Evolutionary conservation across 2,888 invertebrate genomes (phyloP).

Genomic region (Lepidocyrtoides sp.): DNA sequence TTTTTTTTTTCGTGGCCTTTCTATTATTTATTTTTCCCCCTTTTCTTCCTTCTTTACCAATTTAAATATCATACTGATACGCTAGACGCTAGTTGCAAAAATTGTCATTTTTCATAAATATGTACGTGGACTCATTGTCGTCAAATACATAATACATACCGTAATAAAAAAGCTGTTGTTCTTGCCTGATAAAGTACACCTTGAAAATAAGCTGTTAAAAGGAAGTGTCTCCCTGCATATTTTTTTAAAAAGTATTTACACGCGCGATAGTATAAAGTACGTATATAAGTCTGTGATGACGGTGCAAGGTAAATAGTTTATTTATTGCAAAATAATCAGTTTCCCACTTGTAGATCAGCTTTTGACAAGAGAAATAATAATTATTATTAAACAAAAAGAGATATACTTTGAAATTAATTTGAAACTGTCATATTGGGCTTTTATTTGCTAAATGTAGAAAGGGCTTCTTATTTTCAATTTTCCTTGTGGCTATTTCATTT

Average conservation of each 20-base stretch:
- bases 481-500: not conserved
- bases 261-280: not conserved
- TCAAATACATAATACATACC: not conserved
- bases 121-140: not conserved
- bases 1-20: too few species aligned
- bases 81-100: not conserved
- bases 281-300: not conserved
- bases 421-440: slow-evolving; percentile 8
- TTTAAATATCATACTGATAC: not conserved
- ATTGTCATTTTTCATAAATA: not conserved
- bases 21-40: not conserved
- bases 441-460: not conserved
- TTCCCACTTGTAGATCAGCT: not conserved
- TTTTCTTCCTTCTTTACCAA: not conserved
- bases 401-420: too few species aligned
- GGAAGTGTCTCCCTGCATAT: too few species aligned
- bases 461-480: not conserved
- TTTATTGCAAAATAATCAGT: too few species aligned
- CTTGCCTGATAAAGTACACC: too few species aligned
- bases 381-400: too few species aligned
- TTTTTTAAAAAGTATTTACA: not conserved
- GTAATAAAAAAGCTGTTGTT: too few species aligned
- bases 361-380: not conserved
- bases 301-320: slow-evolving; percentile 9
- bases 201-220: too few species aligned